phyloP scores from a whole-genome alignment of 1,140 invertebrate genomes.

The Protaetia brevitarsis region DNA sequence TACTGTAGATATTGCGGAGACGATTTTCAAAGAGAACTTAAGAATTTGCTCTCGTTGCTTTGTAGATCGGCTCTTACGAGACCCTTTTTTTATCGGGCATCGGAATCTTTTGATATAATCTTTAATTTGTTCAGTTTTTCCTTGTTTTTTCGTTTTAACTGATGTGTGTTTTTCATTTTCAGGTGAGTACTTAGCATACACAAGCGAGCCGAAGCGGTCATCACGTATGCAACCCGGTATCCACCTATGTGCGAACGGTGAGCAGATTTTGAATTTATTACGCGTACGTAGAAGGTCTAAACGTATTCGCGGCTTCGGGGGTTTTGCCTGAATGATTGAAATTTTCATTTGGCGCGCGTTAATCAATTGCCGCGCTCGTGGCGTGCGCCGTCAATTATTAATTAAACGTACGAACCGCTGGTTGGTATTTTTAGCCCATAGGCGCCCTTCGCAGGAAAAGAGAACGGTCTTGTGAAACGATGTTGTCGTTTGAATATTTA shows the following conservation, averaged over 20 bases:
- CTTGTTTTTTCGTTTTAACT: background rate
- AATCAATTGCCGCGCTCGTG: background rate
- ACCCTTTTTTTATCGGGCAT: no score
- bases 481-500: no score
- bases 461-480: no score
- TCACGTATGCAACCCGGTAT: background rate
- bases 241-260: background rate
- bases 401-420: background rate
- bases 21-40: background rate
- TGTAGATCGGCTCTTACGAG: no score
- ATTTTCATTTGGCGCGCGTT: background rate
- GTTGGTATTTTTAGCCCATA: no score
- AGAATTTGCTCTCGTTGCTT: no score
- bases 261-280: slow-evolving; percentile 4
- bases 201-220: background rate
- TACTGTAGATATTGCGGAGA: slow-evolving; percentile 1
- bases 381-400: background rate
- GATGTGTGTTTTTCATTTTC: slow-evolving; percentile 3
- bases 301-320: background rate
- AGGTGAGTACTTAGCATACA: background rate
- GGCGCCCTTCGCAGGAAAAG: no score
- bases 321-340: background rate
- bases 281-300: background rate
- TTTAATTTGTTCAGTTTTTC: no score
- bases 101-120: no score